These are phyloP conservation scores for Halocynthia roretzi DNA, from an alignment of 23 tunicate species.

Conservation along the genomic window DNA sequence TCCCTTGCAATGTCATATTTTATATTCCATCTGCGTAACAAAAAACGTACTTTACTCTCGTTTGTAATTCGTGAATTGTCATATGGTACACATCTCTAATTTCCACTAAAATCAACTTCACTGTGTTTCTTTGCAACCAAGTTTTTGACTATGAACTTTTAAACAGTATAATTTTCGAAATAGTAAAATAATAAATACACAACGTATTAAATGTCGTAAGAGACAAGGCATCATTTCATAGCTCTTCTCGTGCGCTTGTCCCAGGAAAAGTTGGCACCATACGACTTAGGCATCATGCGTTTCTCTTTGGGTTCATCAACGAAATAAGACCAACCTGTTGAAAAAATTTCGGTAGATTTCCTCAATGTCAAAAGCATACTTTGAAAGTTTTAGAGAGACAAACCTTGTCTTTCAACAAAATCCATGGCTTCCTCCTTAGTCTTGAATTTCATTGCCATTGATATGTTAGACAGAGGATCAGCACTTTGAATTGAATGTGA, in stretches of 20 bases:
- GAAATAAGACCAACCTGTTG: constrained; percentile 72
- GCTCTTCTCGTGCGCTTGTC: constrained; percentile 83
- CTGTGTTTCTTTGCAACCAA: no score
- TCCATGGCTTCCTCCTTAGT: constrained; percentile 86
- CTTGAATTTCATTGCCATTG: constrained; percentile 83
- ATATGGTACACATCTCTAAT: no score
- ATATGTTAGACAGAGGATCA: constrained; percentile 88
- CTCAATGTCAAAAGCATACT: background rate
- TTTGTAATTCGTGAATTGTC: no score
- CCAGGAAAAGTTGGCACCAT: constrained; percentile 90
- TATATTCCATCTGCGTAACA: no score
- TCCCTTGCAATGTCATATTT: no score
- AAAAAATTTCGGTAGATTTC: background rate
- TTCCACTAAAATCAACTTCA: no score
- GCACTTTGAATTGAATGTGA: constrained; percentile 33
- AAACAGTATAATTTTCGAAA: no score
- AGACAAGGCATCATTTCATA: constrained; percentile 47
- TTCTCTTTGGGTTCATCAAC: constrained; percentile 74
- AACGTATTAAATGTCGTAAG: no score
- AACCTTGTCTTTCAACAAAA: constrained; percentile 86
- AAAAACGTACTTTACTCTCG: no score
- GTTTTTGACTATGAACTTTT: no score
- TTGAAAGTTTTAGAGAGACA: background rate
- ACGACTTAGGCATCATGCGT: constrained; percentile 75
- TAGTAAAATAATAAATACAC: no score